Base-by-base conservation (phyloP, 2,113 vertebrate species). In the Ancistrus triradiatus region DNA sequence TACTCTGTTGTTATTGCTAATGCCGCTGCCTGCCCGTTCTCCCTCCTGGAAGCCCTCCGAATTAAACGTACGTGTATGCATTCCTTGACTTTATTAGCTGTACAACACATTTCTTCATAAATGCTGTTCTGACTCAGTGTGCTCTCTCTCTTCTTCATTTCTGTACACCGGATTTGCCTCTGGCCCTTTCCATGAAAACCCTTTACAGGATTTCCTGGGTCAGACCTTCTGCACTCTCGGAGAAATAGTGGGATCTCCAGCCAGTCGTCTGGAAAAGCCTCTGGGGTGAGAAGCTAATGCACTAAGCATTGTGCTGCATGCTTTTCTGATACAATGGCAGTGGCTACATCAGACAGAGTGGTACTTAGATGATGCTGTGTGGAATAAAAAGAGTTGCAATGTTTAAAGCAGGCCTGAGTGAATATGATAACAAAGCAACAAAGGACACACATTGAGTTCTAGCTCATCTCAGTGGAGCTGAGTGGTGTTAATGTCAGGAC, bases 211-310 rank as follows among this genome's bases (percentile, higher is more conserved):
- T 80, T 98, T 98, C 80, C 86, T 98, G 77, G 95, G 94, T 69
- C 94, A 96, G 78, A 85, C 91, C 24, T 88, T 92, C 84, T 98
- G 94, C 75, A 97, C 95, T 3, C 84, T 98, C 27, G 95, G 95
- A n/a, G 94, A 98, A 81, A 95, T 97, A 0, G 93, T 97, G 48
- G 94, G 95, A 65, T 96, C 95, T 1, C 83, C 93, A 0, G 93
- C 91, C 75, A 93, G 95, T 75, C 94, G 89, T 43, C 81, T 96
- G 78, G 92, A 96, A 83, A 98, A 98, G 71, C 85, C 92, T 19
- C 82, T 98, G 13, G 92, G 75, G 95, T 98, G 82, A 93, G 94
- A 42, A 42, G 9, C 37, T 61, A 60, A 57, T 59, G 55, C 22
- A 56, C 25, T 55, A 15, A 40, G 58, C 18, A 55, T 27, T 50